Conservation (phyloP, 2,797 vertebrate genomes). For the Mormyrops attenuatus region DNA sequence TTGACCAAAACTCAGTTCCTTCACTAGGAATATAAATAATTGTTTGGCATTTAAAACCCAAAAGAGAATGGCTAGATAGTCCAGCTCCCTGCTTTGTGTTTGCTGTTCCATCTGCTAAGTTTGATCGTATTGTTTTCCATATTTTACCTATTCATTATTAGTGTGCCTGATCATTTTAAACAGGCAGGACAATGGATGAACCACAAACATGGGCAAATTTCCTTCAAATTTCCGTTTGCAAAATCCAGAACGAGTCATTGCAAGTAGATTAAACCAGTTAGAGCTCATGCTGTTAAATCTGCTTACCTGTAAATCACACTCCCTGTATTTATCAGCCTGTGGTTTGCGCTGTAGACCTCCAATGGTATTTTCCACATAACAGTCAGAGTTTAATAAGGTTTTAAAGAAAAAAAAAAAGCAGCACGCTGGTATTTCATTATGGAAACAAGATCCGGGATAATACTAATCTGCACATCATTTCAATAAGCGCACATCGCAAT, state of each 20-base stretch:
- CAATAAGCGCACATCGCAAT: slow-evolving; percentile 37
- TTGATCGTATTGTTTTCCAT: background rate
- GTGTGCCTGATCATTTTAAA: background rate
- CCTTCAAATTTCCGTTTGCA: background rate
- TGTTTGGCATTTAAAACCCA: background rate
- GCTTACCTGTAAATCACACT: background rate
- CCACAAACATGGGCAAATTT: background rate
- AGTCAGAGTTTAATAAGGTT: background rate
- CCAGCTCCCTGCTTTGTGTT: background rate
- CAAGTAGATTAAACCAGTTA: background rate
- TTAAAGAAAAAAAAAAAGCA: background rate
- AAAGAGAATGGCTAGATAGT: background rate
- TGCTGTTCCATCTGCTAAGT: background rate
- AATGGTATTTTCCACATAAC: background rate
- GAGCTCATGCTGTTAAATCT: background rate
- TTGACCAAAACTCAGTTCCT: background rate
- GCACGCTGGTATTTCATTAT: background rate
- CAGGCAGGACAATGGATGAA: background rate
- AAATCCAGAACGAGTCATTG: background rate
- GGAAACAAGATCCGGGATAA: background rate
- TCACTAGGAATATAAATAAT: background rate
- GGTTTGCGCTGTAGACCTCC: background rate
- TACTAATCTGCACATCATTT: slow-evolving; percentile 28
- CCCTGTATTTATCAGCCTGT: background rate
- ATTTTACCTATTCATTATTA: background rate